Percentiles rank a stretch among this genome's conserved stretches.
Conservation (phyloP, 2,797 vertebrate genomes). For the Microctenopoma stevenorrisi region DNA sequence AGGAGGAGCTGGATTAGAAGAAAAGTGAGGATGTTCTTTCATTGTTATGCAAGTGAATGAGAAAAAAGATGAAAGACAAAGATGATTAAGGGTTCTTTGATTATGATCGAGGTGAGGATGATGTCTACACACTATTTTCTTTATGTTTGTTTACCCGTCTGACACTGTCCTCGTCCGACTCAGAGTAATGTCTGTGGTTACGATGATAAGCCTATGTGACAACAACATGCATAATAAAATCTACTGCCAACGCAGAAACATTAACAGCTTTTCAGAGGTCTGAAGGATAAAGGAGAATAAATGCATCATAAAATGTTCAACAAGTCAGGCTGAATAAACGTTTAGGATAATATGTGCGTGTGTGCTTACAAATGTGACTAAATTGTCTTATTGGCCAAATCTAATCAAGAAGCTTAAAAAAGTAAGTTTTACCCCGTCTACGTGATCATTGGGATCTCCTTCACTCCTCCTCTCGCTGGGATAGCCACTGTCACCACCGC, state of each 20-base stretch:
- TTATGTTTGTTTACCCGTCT: slow-evolving; percentile 89
- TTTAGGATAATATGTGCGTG: not conserved
- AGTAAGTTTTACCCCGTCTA: slow-evolving; percentile 83
- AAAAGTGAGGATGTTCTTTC: not conserved
- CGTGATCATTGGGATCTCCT: slow-evolving; percentile 87
- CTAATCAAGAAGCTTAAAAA: slow-evolving; percentile 1
- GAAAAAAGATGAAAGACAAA: slow-evolving; percentile 7
- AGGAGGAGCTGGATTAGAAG: slow-evolving; percentile 43
- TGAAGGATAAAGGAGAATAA: slow-evolving; percentile 2
- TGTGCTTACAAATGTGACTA: not conserved
- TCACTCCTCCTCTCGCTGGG: slow-evolving; percentile 96
- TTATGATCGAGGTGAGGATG: slow-evolving; percentile 23
- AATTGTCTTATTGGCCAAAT: not conserved
- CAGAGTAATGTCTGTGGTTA: slow-evolving; percentile 84
- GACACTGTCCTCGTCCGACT: slow-evolving; percentile 96
- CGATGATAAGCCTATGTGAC: slow-evolving; percentile 84
- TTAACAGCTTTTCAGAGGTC: slow-evolving; percentile 19
- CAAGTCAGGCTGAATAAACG: not conserved
- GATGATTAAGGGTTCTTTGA: slow-evolving; percentile 18
- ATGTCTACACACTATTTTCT: slow-evolving; percentile 28
- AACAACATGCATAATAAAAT: slow-evolving; percentile 71
- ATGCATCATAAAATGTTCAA: not conserved
- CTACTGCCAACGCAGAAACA: slow-evolving; percentile 34
- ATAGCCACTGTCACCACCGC: slow-evolving; percentile 94
- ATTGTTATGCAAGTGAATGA: slow-evolving; percentile 3